These are phyloP conservation scores for Diadromus collaris DNA, from an alignment of 2,888 invertebrate genomes.

Conservation along the genomic window DNA sequence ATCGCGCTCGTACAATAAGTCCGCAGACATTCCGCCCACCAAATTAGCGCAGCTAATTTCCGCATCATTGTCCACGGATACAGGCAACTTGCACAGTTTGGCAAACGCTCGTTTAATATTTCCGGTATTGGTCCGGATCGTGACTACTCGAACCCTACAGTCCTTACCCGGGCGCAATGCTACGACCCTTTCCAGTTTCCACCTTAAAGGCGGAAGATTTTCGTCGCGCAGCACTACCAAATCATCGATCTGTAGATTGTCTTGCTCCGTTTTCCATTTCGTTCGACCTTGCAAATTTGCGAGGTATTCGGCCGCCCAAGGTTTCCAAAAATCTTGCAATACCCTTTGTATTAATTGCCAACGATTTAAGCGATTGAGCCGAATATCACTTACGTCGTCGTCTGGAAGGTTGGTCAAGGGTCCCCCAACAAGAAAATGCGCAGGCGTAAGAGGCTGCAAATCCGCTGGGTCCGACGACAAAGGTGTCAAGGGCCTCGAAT, in stretches of 20 bases:
- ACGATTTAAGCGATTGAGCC: constrained; percentile 54
- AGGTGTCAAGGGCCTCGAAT: constrained; percentile 66
- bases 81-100: constrained; percentile 14
- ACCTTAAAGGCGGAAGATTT: constrained; percentile 49
- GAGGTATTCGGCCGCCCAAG: constrained; percentile 67
- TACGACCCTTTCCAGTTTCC: constrained; percentile 52
- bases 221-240: constrained; percentile 57
- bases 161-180: constrained; percentile 50
- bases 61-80: background rate
- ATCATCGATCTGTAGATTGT: constrained; percentile 17
- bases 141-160: constrained; percentile 49
- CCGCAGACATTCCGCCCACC: constrained; percentile 33
- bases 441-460: constrained; percentile 67
- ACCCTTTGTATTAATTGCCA: constrained; percentile 64
- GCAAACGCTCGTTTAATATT: constrained; percentile 38
- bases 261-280: constrained; percentile 58
- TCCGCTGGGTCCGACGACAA: constrained; percentile 66
- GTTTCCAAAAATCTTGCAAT: constrained; percentile 63
- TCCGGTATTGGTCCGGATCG: constrained; percentile 46
- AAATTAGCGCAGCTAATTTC: constrained; percentile 36
- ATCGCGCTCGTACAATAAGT: no score
- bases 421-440: constrained; percentile 71
- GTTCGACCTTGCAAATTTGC: constrained; percentile 61
- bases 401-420: constrained; percentile 66
- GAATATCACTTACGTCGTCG: constrained; percentile 57